A percentile compares a stretch with the other conserved stretches of the same genome.
Evolutionary conservation across 92 coral and sea anemone species (phyloP).

Genomic region (Zoanthus sociatus): DNA sequence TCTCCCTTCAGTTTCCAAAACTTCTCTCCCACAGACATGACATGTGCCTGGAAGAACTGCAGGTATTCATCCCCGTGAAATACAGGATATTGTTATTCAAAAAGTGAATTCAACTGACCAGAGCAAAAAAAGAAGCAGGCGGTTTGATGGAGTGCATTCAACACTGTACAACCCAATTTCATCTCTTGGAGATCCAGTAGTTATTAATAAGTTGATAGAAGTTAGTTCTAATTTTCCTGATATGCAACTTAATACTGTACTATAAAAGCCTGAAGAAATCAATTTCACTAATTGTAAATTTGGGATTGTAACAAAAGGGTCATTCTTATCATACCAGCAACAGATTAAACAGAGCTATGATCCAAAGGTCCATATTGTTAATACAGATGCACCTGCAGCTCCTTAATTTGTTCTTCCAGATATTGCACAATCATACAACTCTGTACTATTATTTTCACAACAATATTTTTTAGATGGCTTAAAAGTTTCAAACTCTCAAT

Average conservation of each 20-base stretch:
- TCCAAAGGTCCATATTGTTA: no score
- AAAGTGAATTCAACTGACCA: constrained; percentile 2
- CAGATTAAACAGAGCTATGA: no score
- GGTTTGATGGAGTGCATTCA: constrained; percentile 45
- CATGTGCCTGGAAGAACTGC: constrained; percentile 47
- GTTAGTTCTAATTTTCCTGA: no score
- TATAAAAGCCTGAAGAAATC: background rate
- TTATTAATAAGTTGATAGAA: background rate
- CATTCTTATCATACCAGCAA: no score
- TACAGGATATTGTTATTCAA: constrained; percentile 42
- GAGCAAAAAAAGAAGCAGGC: constrained; percentile 3
- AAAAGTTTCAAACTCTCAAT: no score
- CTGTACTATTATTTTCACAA: no score
- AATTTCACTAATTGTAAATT: background rate
- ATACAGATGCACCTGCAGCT: no score
- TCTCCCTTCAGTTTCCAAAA: constrained; percentile 53
- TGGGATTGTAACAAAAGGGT: no score
- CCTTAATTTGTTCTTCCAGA: no score
- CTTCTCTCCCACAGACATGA: constrained; percentile 60
- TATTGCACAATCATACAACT: no score
- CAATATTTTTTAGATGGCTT: no score
- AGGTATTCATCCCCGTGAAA: constrained; percentile 43
- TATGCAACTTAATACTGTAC: background rate
- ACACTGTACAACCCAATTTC: constrained; percentile 26
- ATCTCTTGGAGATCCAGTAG: background rate